These are phyloP conservation scores for Pimpla rufipes DNA, from an alignment of 2,888 invertebrate species.

Conservation along the genomic window DNA sequence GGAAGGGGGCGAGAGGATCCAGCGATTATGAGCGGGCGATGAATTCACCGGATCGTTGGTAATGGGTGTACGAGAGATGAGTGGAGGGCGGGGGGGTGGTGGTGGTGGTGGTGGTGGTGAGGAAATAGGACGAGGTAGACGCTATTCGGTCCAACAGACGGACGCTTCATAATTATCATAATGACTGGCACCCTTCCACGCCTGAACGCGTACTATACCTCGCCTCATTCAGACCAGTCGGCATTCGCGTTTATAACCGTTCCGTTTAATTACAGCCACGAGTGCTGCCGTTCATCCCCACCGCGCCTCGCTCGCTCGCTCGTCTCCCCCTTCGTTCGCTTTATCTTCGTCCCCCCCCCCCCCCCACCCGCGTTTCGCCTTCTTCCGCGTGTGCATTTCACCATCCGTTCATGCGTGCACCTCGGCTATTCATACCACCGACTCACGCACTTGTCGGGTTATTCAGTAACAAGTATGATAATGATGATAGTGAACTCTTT, in stretches of 20 bases:
- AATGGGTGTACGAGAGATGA: conserved; percentile 31
- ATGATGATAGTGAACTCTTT: conserved; percentile 60
- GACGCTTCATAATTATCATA: conserved; percentile 69
- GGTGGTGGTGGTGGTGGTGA: not conserved
- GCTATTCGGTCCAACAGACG: conserved; percentile 55
- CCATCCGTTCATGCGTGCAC: not conserved
- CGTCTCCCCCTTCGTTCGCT: conserved; percentile 3
- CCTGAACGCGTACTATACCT: conserved; percentile 2
- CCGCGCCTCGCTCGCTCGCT: too few relatives aligned
- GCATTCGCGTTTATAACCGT: conserved; percentile 65
- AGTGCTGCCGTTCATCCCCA: conserved; percentile 22
- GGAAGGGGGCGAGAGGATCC: not conserved
- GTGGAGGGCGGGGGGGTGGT: not conserved
- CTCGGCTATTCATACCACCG: conserved; percentile 37
- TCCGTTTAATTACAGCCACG: conserved; percentile 68
- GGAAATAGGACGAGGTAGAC: conserved; percentile 28
- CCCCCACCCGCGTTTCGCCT: conserved; percentile 1
- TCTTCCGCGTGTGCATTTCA: conserved; percentile 21
- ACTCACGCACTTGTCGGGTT: conserved; percentile 43
- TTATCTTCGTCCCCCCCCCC: conserved; percentile 6
- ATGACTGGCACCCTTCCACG: conserved; percentile 56
- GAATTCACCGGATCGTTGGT: conserved; percentile 25
- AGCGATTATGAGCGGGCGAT: conserved; percentile 21
- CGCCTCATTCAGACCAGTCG: conserved; percentile 17
- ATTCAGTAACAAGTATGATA: conserved; percentile 41